These are phyloP conservation scores for Prostheceraeus crozeri DNA, from an alignment of 2,888 invertebrate genomes.

Conservation along the genomic window DNA sequence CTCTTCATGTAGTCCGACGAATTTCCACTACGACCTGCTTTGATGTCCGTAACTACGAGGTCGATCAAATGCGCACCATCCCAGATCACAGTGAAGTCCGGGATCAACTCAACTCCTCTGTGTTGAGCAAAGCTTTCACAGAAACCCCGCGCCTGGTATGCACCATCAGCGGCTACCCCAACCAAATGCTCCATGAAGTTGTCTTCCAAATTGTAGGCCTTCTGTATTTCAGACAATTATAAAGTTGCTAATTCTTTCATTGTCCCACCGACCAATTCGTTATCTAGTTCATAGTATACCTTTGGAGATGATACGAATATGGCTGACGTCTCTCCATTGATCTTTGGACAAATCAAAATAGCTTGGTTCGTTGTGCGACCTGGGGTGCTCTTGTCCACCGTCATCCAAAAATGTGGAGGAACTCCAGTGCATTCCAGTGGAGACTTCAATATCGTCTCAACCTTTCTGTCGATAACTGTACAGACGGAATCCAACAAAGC, in stretches of 20 bases:
- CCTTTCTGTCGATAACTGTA: not conserved
- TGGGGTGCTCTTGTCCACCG: conserved; percentile 2
- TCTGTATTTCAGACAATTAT: not conserved
- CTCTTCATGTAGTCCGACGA: not conserved
- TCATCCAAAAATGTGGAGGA: not conserved
- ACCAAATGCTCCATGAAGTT: not conserved
- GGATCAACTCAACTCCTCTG: too few species aligned
- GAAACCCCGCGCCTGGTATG: not conserved
- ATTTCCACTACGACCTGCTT: not conserved
- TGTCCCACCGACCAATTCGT: too few species aligned
- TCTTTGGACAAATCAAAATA: too few species aligned
- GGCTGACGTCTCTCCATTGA: too few species aligned
- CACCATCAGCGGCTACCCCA: not conserved
- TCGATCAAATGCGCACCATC: not conserved
- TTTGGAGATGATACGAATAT: too few species aligned
- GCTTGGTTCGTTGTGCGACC: conserved; percentile 19
- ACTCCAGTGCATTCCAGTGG: not conserved
- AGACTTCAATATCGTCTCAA: not conserved
- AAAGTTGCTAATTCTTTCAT: too few species aligned
- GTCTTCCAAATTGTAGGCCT: not conserved
- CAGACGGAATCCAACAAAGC: not conserved
- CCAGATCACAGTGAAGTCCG: not conserved
- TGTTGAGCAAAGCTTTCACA: too few species aligned
- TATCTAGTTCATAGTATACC: too few species aligned
- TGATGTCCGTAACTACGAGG: not conserved